Conservation (phyloP, 2,113 vertebrate species). For the Sialia sialis region DNA sequence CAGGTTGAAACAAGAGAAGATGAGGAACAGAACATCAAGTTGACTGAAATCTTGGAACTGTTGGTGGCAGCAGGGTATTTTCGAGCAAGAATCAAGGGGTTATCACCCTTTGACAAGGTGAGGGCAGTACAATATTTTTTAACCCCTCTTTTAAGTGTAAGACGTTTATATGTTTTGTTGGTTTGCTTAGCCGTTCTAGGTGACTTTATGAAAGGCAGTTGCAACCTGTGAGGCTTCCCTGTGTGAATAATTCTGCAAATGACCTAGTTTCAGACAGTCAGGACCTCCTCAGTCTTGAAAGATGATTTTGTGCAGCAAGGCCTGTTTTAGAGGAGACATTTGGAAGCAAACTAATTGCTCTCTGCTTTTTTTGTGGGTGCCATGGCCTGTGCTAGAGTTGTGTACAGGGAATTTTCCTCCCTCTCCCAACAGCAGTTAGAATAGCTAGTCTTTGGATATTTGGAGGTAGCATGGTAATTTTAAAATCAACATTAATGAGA, state of each 20-base stretch:
- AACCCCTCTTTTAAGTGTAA: background rate
- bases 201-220: background rate
- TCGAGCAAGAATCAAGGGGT: constrained; percentile 92
- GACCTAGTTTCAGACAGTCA: background rate
- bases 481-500: background rate
- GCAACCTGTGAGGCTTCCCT: background rate
- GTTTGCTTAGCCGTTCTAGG: background rate
- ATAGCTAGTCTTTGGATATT: background rate
- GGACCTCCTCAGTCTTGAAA: background rate
- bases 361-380: background rate
- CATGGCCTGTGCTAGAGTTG: background rate
- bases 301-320: background rate
- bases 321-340: background rate
- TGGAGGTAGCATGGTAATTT: background rate
- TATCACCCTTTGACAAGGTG: constrained; percentile 97
- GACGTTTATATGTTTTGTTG: background rate
- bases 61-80: constrained; percentile 97
- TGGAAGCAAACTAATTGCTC: background rate
- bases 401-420: background rate
- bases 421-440: background rate
- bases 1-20: constrained; percentile 96
- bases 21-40: constrained; percentile 92
- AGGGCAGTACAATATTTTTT: background rate
- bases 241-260: background rate
- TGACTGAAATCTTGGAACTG: constrained; percentile 93